These are phyloP conservation scores for Apamea epomidion DNA, from an alignment of 2,888 invertebrate species.

Conservation along the genomic window DNA sequence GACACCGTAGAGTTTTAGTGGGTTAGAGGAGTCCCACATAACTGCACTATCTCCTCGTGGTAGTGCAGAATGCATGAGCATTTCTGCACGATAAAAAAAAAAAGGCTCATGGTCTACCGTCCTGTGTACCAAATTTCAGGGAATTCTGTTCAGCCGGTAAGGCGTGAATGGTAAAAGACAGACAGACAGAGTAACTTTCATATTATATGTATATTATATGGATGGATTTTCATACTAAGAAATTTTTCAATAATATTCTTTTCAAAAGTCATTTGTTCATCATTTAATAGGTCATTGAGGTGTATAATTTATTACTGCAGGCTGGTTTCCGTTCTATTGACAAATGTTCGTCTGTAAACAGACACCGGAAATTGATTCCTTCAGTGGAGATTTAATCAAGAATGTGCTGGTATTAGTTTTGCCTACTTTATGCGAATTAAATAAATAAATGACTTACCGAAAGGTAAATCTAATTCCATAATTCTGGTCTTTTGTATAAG, in stretches of 20 bases:
- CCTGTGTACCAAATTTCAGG: neutral
- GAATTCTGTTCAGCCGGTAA: neutral
- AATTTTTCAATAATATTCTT: neutral
- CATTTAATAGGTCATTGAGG: neutral
- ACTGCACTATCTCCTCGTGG: too few species aligned
- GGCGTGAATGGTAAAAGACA: neutral
- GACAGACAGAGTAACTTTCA: neutral
- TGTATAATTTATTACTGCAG: neutral
- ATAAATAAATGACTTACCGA: neutral
- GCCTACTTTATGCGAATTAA: neutral
- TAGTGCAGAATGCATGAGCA: too few species aligned
- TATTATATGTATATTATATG: too few species aligned
- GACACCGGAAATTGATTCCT: slow-evolving; percentile 32
- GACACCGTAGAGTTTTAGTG: too few species aligned
- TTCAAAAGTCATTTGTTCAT: neutral
- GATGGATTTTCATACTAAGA: neutral
- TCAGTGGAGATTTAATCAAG: slow-evolving; percentile 27
- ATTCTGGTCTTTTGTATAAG: neutral
- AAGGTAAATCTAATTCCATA: slow-evolving; percentile 2
- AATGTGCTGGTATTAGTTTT: neutral
- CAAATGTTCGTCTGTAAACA: slow-evolving; percentile 8
- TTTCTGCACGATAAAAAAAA: too few species aligned
- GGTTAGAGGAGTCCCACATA: too few species aligned
- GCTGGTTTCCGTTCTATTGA: slow-evolving; percentile 24
- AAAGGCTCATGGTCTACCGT: neutral